These are phyloP conservation scores for Coenonympha glycerion DNA, from an alignment of 2,888 invertebrate genomes.

Conservation along the genomic window DNA sequence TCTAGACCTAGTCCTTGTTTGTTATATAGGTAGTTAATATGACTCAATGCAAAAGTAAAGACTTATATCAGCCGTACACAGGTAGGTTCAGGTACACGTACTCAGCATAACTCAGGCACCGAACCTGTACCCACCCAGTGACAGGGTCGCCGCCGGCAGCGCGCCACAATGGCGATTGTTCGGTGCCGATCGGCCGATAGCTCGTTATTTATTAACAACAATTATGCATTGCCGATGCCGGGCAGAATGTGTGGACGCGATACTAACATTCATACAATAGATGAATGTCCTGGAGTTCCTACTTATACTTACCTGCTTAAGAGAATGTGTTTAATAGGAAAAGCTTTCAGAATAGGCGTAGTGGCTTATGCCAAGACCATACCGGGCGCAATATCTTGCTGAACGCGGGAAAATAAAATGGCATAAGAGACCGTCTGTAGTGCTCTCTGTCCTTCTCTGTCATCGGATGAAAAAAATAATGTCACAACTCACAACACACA, in stretches of 20 bases:
- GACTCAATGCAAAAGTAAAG: neutral
- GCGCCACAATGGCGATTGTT: constrained; percentile 66
- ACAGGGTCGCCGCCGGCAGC: constrained; percentile 60
- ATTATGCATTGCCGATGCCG: constrained; percentile 32
- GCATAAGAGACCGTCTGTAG: too few species aligned
- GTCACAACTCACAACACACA: too few species aligned
- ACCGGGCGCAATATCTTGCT: too few species aligned
- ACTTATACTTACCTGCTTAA: too few species aligned
- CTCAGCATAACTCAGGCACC: constrained; percentile 20
- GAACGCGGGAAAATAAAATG: too few species aligned
- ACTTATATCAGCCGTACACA: neutral
- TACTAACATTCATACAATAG: constrained; percentile 5
- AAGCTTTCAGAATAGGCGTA: too few species aligned
- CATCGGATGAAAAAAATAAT: too few species aligned
- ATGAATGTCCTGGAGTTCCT: neutral
- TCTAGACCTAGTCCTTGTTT: too few species aligned
- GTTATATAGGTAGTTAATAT: too few species aligned
- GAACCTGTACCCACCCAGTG: constrained; percentile 47
- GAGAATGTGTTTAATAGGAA: too few species aligned
- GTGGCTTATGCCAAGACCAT: too few species aligned
- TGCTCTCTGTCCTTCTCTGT: too few species aligned
- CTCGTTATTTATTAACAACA: constrained; percentile 53
- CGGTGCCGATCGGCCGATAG: constrained; percentile 48
- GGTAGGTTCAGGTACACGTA: constrained; percentile 1
- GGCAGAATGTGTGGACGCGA: constrained; percentile 33